These are phyloP conservation scores for Cherax destructor DNA, from an alignment of 1,140 invertebrate species.

Conservation along the genomic window DNA sequence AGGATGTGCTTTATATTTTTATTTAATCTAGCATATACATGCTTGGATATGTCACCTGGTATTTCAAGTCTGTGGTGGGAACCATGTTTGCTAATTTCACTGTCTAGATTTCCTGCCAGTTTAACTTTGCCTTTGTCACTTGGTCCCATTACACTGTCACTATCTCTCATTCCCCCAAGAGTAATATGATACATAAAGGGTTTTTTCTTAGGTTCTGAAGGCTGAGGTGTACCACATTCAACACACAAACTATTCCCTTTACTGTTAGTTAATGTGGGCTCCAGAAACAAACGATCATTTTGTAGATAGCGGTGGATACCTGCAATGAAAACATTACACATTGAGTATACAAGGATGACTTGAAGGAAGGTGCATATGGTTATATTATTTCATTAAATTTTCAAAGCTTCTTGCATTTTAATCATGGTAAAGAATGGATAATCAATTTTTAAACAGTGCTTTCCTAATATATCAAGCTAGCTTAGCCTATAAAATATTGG, in stretches of 20 bases:
- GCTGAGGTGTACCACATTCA: conserved; percentile 40
- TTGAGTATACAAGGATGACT: background rate
- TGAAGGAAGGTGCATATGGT: too few species aligned
- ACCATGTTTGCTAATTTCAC: background rate
- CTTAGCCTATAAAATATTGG: too few species aligned
- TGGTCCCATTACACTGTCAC: background rate
- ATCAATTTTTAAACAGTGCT: too few species aligned
- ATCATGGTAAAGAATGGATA: too few species aligned
- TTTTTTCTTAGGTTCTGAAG: conserved; percentile 3
- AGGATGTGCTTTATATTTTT: conserved; percentile 27
- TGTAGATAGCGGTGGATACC: conserved; percentile 54
- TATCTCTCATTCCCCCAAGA: conserved; percentile 26
- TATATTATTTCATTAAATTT: too few species aligned
- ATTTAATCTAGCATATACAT: conserved; percentile 43
- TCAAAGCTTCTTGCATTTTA: too few species aligned
- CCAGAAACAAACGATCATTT: conserved; percentile 48
- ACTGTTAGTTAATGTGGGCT: conserved; percentile 30
- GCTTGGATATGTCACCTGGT: conserved; percentile 19
- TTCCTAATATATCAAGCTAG: too few species aligned
- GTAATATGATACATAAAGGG: conserved; percentile 54
- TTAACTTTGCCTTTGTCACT: background rate
- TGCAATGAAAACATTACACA: background rate
- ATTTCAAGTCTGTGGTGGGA: too few species aligned
- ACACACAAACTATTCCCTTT: conserved; percentile 32
- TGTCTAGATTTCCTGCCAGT: too few species aligned